Conservation (phyloP, 2,113 vertebrate genomes). For the Craseonycteris thonglongyai region DNA sequence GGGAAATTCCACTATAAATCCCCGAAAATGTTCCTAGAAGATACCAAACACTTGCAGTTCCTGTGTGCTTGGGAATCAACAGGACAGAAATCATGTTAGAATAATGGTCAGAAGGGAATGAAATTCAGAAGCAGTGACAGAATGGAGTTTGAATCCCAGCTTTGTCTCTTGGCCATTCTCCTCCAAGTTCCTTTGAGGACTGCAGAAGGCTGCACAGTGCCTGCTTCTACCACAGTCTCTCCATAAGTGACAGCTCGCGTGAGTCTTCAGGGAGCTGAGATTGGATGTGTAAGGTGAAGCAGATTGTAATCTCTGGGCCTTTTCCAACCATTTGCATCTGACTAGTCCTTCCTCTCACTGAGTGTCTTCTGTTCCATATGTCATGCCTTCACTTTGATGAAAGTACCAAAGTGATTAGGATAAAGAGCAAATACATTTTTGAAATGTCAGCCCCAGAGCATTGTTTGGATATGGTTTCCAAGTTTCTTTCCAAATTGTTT, state of each 20-base stretch:
- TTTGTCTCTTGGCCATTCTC: not conserved
- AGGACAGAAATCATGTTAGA: not conserved
- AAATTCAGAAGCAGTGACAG: not conserved
- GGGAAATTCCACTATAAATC: not conserved
- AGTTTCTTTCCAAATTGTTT: constrained; percentile 60
- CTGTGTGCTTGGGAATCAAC: not conserved
- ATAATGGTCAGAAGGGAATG: not conserved
- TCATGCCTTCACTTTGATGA: constrained; percentile 53
- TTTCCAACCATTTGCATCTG: constrained; percentile 36
- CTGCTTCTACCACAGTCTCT: not conserved
- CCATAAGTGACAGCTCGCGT: not conserved
- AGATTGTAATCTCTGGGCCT: constrained; percentile 55
- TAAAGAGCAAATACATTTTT: constrained; percentile 61
- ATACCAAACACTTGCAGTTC: not conserved
- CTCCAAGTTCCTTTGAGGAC: not conserved
- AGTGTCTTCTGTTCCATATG: constrained; percentile 60
- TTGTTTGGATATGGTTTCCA: constrained; percentile 63
- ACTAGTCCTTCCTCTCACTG: constrained; percentile 45
- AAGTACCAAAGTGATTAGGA: constrained; percentile 53
- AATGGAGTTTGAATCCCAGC: not conserved
- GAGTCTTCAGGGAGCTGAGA: not conserved
- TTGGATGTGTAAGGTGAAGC: constrained; percentile 43
- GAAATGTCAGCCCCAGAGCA: constrained; percentile 67
- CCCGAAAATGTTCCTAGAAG: not conserved
- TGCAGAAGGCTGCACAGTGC: not conserved